phyloP scores from a whole-genome alignment of 2,113 vertebrate genomes.

The Brienomyrus longianalis region DNA sequence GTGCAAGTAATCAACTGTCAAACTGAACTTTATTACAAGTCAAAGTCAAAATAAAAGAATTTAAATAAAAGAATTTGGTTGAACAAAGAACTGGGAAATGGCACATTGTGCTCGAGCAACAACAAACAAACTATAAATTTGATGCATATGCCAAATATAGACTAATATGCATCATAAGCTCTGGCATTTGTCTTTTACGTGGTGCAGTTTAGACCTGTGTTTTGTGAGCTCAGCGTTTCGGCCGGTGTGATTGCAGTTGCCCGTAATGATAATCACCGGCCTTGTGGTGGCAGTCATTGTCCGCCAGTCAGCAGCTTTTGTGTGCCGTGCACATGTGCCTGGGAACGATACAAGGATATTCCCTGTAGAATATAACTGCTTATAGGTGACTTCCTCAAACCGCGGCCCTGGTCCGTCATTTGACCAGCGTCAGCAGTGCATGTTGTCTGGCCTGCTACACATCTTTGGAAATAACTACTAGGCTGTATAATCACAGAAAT shows the following conservation, averaged over 20 bases:
- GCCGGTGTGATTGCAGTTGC: neutral
- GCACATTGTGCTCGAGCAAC: no score
- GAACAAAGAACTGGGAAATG: no score
- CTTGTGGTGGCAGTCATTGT: neutral
- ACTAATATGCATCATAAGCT: no score
- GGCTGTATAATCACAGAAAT: neutral
- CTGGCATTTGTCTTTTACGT: no score
- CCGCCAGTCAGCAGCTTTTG: neutral
- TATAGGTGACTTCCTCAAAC: neutral
- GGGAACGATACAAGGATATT: neutral
- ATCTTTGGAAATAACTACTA: neutral
- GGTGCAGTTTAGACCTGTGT: neutral
- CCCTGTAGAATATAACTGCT: neutral
- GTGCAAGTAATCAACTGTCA: neutral
- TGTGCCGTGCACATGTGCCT: neutral
- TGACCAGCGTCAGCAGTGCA: neutral
- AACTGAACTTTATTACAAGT: no score
- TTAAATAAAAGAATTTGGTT: no score
- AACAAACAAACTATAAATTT: no score
- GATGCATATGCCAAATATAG: no score
- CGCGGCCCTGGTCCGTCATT: neutral
- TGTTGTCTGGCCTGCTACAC: neutral
- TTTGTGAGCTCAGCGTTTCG: neutral
- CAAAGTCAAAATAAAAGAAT: no score
- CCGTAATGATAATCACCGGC: neutral